Evolutionary conservation across 2,113 vertebrate genomes (phyloP).

Genomic region (Petaurus breviceps): DNA sequence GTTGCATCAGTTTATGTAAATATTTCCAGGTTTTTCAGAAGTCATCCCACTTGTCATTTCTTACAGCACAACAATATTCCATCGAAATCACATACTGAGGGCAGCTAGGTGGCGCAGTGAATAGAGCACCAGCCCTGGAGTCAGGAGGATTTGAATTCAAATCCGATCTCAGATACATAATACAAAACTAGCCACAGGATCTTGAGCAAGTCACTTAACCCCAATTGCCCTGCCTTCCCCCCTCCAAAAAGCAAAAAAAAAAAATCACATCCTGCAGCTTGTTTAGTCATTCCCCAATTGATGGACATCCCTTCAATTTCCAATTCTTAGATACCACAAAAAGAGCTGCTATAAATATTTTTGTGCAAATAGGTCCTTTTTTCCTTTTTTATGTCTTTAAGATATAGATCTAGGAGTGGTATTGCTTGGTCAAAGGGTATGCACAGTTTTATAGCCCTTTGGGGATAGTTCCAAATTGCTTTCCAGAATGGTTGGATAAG

Average conservation of each 20-base stretch:
- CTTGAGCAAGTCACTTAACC: no score
- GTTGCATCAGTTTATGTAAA: background rate
- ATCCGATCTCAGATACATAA: no score
- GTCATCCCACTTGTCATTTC: background rate
- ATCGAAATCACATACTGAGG: background rate
- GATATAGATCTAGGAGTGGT: background rate
- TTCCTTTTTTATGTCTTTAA: background rate
- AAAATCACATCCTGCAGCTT: no score
- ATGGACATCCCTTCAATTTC: background rate
- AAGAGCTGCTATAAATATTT: background rate
- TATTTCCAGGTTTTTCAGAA: background rate
- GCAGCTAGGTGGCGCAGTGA: no score
- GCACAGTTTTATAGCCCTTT: background rate
- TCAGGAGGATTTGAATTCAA: no score
- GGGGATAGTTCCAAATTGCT: background rate
- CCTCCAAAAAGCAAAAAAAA: no score
- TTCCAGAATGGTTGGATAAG: background rate
- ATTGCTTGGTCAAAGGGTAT: no score
- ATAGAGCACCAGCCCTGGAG: no score
- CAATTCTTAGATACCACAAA: background rate
- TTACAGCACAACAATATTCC: no score
- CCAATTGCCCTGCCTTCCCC: no score
- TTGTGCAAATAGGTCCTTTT: background rate
- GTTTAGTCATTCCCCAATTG: background rate
- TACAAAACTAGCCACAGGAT: no score